These are phyloP conservation scores for Thyatira batis DNA, from an alignment of 2,888 invertebrate species.

Conservation along the genomic window DNA sequence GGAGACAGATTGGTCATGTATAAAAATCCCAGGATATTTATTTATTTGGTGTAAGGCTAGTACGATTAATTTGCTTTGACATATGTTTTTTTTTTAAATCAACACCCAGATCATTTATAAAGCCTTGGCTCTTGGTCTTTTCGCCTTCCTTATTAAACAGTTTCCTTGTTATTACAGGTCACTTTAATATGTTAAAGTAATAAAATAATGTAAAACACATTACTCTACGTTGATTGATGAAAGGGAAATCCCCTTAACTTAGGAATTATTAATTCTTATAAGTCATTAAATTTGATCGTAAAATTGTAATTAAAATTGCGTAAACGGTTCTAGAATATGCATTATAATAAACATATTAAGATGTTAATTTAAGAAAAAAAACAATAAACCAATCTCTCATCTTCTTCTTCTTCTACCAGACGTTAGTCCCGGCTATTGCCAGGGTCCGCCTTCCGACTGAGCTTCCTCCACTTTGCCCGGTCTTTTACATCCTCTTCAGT, in stretches of 20 bases:
- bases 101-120: not conserved
- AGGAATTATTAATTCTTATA: not conserved
- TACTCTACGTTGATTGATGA: not conserved
- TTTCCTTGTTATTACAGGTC: not conserved
- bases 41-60: no score
- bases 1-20: no score
- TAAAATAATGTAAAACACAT: not conserved
- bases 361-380: not conserved
- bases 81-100: not conserved
- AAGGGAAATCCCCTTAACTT: not conserved
- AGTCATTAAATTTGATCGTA: not conserved
- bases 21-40: no score
- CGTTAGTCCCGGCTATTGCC: no score
- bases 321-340: not conserved
- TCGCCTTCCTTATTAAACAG: not conserved
- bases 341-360: not conserved
- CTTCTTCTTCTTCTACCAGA: no score
- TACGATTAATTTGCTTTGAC: no score
- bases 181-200: not conserved
- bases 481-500: no score
- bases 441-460: no score
- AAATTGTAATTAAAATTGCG: not conserved
- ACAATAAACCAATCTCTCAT: no score
- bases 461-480: no score
- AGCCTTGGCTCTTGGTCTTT: not conserved